Conservation (phyloP, 2,888 invertebrate genomes). For the Agonopterix heracliana region DNA sequence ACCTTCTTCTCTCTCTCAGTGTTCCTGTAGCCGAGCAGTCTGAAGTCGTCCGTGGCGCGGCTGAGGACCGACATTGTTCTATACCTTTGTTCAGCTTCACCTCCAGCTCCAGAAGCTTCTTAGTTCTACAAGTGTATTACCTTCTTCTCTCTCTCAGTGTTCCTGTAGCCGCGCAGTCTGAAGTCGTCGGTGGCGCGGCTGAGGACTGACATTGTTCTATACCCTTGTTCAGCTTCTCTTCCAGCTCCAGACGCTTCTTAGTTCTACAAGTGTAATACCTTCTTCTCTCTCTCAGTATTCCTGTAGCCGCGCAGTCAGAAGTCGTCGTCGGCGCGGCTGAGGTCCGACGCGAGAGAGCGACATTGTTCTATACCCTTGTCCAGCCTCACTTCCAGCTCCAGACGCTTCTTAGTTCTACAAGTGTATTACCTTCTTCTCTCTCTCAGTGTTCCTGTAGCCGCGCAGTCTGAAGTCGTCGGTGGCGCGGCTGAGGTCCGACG, state of each 20-base stretch:
- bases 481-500: conserved; percentile 76
- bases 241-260: conserved; percentile 60
- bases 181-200: conserved; percentile 78
- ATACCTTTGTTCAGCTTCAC: conserved; percentile 74
- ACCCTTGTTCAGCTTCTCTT: conserved; percentile 73
- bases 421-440: conserved; percentile 64
- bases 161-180: conserved; percentile 60
- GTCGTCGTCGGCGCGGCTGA: conserved; percentile 78
- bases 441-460: conserved; percentile 67
- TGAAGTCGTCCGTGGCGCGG: conserved; percentile 78
- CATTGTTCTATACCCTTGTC: conserved; percentile 73
- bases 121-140: no score
- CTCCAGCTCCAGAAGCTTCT: conserved; percentile 66
- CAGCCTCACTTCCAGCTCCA: conserved; percentile 75
- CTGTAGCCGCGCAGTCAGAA: conserved; percentile 65
- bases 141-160: conserved; percentile 72
- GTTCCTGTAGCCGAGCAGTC: conserved; percentile 64
- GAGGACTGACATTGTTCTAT: conserved; percentile 77
- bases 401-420: conserved; percentile 65
- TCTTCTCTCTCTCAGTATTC: conserved; percentile 71
- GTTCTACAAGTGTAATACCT: no score
- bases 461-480: conserved; percentile 73
- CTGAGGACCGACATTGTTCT: conserved; percentile 76
- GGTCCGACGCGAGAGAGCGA: conserved; percentile 71
- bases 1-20: conserved; percentile 73